Percentiles rank a stretch among this genome's conserved stretches.
phyloP scores from a whole-genome alignment of 2,797 vertebrate species.

The Scolopax rusticola region DNA sequence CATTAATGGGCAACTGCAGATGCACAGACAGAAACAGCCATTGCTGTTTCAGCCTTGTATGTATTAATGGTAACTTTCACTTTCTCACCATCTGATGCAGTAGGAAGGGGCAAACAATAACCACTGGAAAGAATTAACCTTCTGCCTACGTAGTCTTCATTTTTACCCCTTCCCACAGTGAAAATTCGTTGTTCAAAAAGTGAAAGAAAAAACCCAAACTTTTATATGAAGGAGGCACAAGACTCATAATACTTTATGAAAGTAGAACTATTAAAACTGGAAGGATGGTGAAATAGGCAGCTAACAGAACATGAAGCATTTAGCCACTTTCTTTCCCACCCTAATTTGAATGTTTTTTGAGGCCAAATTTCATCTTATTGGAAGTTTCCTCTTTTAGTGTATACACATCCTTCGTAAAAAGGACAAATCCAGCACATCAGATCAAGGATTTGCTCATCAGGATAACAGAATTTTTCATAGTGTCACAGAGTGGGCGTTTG shows the following conservation, averaged over 20 bases:
- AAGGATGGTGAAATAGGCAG: background rate
- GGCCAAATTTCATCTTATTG: background rate
- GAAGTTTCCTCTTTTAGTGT: background rate
- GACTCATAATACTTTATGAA: background rate
- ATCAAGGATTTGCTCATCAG: background rate
- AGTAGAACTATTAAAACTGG: background rate
- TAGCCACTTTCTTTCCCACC: background rate
- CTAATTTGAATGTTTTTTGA: background rate
- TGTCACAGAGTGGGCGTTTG: background rate
- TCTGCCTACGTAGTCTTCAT: background rate
- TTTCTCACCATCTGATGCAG: background rate
- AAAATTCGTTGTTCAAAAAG: background rate
- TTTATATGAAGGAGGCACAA: background rate
- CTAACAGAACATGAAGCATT: background rate
- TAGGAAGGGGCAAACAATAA: background rate
- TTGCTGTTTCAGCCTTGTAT: background rate
- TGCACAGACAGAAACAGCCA: background rate
- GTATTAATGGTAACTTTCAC: background rate
- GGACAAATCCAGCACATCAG: background rate
- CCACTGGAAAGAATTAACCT: background rate
- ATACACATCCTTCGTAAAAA: background rate
- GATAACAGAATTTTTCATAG: background rate
- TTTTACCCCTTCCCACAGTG: background rate
- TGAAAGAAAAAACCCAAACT: background rate
- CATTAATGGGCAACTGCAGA: background rate